phyloP scores from a whole-genome alignment of 2,797 vertebrate species.

The Scyliorhinus canicula region DNA sequence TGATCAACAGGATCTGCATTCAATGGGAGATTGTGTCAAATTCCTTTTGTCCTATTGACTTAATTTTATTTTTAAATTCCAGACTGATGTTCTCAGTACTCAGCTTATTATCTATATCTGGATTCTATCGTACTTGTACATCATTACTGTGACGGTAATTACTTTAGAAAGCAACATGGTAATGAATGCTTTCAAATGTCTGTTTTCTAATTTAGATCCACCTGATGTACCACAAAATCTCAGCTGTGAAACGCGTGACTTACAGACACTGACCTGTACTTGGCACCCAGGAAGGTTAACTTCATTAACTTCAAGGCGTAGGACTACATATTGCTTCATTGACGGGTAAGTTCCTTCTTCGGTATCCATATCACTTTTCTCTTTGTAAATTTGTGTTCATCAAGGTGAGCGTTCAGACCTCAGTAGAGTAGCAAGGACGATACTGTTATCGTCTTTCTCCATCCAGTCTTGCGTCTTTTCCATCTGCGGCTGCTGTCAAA shows the following conservation, averaged over 20 bases:
- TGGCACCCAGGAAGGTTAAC: constrained; percentile 51
- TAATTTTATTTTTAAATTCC: background rate
- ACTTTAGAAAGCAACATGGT: background rate
- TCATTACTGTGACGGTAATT: background rate
- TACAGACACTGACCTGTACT: constrained; percentile 52
- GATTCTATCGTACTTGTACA: background rate
- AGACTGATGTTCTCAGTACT: background rate
- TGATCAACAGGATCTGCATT: too few species aligned
- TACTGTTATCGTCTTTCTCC: background rate
- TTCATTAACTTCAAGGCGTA: background rate
- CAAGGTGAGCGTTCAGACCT: background rate
- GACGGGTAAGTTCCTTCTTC: constrained; percentile 49
- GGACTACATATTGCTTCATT: constrained; percentile 47
- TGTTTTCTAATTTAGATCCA: constrained; percentile 46
- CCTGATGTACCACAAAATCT: constrained; percentile 54
- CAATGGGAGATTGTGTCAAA: too few species aligned
- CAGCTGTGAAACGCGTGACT: constrained; percentile 58
- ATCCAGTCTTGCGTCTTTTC: background rate
- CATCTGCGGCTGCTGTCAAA: background rate
- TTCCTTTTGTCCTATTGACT: background rate
- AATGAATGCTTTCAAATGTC: background rate
- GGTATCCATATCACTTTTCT: background rate
- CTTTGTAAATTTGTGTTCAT: constrained; percentile 47
- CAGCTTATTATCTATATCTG: background rate
- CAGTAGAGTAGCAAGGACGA: background rate